Percentiles rank a stretch among this genome's conserved stretches.
These are phyloP conservation scores for Phaedon cochleariae DNA, from an alignment of 2,888 invertebrate species.

Conservation along the genomic window DNA sequence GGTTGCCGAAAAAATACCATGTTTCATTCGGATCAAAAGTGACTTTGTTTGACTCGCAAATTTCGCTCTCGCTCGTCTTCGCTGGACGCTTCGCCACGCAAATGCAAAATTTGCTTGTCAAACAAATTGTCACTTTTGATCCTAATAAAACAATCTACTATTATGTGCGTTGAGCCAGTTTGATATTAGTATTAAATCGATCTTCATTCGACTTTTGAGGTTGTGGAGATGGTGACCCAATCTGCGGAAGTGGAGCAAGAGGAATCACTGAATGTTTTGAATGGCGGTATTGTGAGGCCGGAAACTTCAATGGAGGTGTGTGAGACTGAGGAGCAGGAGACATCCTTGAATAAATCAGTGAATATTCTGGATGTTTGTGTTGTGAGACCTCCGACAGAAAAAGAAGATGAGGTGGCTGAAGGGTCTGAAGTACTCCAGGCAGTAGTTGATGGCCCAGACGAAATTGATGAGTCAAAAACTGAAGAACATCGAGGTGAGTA, in stretches of 20 bases:
- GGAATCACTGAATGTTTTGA: background rate
- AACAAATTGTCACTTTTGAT: too few species aligned
- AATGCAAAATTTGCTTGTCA: too few species aligned
- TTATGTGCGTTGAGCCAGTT: too few species aligned
- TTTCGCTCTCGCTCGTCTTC: too few species aligned
- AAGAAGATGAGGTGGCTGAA: background rate
- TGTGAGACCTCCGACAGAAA: background rate
- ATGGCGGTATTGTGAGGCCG: background rate
- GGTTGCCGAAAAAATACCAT: too few species aligned
- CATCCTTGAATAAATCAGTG: background rate
- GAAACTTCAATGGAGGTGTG: background rate
- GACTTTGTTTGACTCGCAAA: too few species aligned
- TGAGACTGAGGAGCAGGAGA: background rate
- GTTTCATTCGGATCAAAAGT: too few species aligned
- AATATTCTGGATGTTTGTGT: background rate
- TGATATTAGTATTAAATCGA: too few species aligned
- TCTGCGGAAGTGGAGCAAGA: background rate
- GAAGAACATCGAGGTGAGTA: background rate
- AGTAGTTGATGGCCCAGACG: background rate
- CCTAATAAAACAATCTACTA: too few species aligned
- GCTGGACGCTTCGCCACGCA: too few species aligned
- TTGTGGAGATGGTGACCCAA: background rate
- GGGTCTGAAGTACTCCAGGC: too few species aligned
- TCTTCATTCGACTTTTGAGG: too few species aligned
- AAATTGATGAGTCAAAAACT: background rate